These are phyloP conservation scores for Pluvialis apricaria DNA, from an alignment of 2,113 vertebrate genomes.

Conservation along the genomic window DNA sequence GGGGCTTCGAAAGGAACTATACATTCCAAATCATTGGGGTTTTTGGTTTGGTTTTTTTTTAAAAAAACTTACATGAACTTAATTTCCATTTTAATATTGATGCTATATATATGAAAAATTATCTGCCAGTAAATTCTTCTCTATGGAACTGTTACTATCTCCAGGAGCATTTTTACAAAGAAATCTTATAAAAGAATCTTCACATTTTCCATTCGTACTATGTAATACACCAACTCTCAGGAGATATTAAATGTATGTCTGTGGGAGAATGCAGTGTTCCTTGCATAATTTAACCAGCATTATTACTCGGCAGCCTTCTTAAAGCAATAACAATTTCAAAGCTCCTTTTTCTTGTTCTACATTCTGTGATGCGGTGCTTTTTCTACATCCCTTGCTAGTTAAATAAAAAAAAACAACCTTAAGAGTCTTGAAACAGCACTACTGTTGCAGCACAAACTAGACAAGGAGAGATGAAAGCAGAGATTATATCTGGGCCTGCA, in stretches of 20 bases:
- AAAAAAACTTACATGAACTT: background rate
- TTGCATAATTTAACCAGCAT: slow-evolving; percentile 56
- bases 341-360: background rate
- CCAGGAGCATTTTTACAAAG: background rate
- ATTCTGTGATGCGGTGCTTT: slow-evolving; percentile 16
- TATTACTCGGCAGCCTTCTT: slow-evolving; percentile 52
- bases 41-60: background rate
- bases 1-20: background rate
- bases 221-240: slow-evolving; percentile 6
- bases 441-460: background rate
- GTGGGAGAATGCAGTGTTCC: slow-evolving; percentile 41
- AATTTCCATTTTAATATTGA: slow-evolving; percentile 12
- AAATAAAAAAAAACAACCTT: background rate
- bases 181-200: slow-evolving; percentile 23
- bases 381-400: slow-evolving; percentile 40
- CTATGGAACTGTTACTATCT: slow-evolving; percentile 10
- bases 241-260: slow-evolving; percentile 40
- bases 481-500: background rate
- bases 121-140: background rate
- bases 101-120: background rate
- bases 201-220: background rate
- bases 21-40: background rate
- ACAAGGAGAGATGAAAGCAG: slow-evolving; percentile 20
- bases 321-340: slow-evolving; percentile 48
- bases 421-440: background rate